Evolutionary conservation across 2,113 vertebrate genomes (phyloP), one percentile per base, ranked within the genome.

Genomic region (Prochilodus magdalenae): DNA sequence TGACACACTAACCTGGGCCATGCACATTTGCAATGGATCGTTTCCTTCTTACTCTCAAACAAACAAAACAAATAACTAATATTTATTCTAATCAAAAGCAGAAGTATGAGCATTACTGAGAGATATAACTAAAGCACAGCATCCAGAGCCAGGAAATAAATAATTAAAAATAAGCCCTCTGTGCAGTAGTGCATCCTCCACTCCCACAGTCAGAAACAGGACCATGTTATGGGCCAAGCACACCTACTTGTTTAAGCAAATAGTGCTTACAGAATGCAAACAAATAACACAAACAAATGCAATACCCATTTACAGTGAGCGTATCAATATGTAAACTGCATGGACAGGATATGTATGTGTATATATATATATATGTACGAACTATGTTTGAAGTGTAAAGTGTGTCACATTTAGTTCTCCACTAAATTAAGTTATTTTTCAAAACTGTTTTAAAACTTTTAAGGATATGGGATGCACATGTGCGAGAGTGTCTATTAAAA

Each of bases 1-100:
- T 36, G 67, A 81, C 79, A 79, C 51, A 73, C 79, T 86, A 76
- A 85, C 78, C 81, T 79, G 55, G 40, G 12, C 49, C 40, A 44
- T 44, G 40, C 8, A 11, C 73, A 18, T 22, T 69, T 29, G 7
- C 55, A 55, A 59, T 27, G 36, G 72, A 73, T 79, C 69, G 59
- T 30, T 40, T 24, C 20, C 4, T 18, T 7, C 71, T 59, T 26
- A 29, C 72, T 49, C n/a, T 29, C 69, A 74, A 79, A 40, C 36
- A 63, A 71, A 83, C 24, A 73, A 51, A 51, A 51, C 55, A 27
- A 53, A 33, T 4, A 29, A 14, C 10, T 33, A 36, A 51, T 20
- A 59, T 16, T 29, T 29, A 62, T 67, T 80, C 36, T 29, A 59
- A 83, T 36, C 33, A 78, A 57, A 49, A 70, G 10, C 60, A 70